These are phyloP conservation scores for Gonocerus acuteangulatus DNA, from an alignment of 2,888 invertebrate genomes.

Conservation along the genomic window DNA sequence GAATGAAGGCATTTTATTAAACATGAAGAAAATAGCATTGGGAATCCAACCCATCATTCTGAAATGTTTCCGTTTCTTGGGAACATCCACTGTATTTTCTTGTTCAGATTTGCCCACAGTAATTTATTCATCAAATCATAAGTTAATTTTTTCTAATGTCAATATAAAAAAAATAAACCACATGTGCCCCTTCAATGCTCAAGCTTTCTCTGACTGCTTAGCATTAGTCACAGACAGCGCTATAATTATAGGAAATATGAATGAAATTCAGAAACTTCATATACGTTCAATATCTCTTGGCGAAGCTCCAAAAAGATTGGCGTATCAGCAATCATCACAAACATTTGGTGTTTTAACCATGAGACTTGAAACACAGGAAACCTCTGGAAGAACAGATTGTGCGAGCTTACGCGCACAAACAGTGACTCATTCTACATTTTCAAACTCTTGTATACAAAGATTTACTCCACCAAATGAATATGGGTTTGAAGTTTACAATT, in stretches of 20 bases:
- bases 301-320: conserved; percentile 88
- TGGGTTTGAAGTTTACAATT: conserved; percentile 72
- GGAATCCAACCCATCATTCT: conserved; percentile 97
- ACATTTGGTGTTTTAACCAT: conserved; percentile 90
- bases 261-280: conserved; percentile 96
- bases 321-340: conserved; percentile 87
- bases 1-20: conserved; percentile 62
- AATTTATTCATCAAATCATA: conserved; percentile 97
- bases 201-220: conserved; percentile 85
- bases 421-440: conserved; percentile 49
- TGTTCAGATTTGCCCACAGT: conserved; percentile 98
- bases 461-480: background rate
- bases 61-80: conserved; percentile 76
- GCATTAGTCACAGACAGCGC: conserved; percentile 81
- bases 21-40: conserved; percentile 87
- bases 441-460: background rate
- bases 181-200: conserved; percentile 94
- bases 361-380: conserved; percentile 78
- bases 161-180: conserved; percentile 90
- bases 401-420: conserved; percentile 70
- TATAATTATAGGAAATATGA: conserved; percentile 91
- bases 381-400: conserved; percentile 53
- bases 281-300: conserved; percentile 90
- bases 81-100: conserved; percentile 97
- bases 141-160: conserved; percentile 93